Evolutionary conservation across 2,113 vertebrate genomes (phyloP), one percentile per base, ranked within the genome.

Genomic region (Lepus europaeus): DNA sequence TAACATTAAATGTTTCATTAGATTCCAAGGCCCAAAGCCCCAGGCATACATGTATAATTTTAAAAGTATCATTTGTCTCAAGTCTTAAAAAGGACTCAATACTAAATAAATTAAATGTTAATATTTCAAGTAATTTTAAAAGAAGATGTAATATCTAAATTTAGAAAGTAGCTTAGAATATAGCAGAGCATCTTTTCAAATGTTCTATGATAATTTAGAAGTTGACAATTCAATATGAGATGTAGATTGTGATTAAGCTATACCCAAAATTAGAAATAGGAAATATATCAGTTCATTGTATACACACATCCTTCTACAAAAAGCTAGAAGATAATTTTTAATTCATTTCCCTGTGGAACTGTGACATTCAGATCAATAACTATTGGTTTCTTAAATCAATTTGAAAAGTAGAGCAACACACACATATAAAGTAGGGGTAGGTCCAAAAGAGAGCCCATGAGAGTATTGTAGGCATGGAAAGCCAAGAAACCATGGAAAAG

Each of bases 1-100:
- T 86, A 97, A 86, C 39, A 66, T 74, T 93, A 95, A 94, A 83
- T 92, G 87, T 96, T 95, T 85, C 77, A 93, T 91, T 97, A 89
- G 22, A 89, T 77, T 93, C 91, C 56, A 89, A 59, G 36, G 84
- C 33, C 87, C 86, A 76, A 91, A 85, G 93, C 89, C 84, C 16
- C n/a, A 84, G 93, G 79, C 91, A 89, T 91, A 86, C 80, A 95
- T 87, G 53, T 77, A 72, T 90, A 90, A 95, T 91, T 96, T 96
- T 96, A 80, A 94, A 96, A 93, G 29, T 87, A 89, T 94, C 91
- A 87, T 96, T 97, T 97, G 22, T 94, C 87, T 92, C 31, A 82
- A 77, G 31, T 89, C 66, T 80, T 95, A 87, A 93, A 66, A 93
- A 87, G 36, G 22, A 39, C 19, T 86, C 93, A 92, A 88, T 68